Evolutionary conservation across 2,797 vertebrate species (phyloP).

Genomic region (Tapera naevia): DNA sequence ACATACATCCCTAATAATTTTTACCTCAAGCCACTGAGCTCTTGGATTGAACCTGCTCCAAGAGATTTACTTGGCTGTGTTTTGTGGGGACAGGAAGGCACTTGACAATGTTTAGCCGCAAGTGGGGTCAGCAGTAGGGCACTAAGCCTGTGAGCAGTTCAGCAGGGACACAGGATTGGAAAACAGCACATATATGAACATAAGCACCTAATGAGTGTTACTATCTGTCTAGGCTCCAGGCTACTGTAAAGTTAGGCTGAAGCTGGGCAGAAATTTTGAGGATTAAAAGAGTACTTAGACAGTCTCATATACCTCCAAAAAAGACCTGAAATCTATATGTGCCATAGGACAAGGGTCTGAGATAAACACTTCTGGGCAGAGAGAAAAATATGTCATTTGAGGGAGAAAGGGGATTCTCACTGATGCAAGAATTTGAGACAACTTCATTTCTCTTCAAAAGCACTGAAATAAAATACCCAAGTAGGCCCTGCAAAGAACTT

Average conservation of each 20-base stretch:
- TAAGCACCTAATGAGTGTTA: not conserved
- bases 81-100: not conserved
- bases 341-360: accelerated
- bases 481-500: not conserved
- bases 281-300: not conserved
- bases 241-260: not conserved
- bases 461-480: not conserved
- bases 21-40: not conserved
- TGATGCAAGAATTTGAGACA: not conserved
- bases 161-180: not conserved
- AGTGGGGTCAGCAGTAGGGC: not conserved
- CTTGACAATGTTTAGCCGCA: not conserved
- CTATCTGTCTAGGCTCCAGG: not conserved
- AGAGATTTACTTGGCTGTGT: not conserved
- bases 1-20: not conserved
- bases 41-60: not conserved
- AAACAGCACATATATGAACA: not conserved
- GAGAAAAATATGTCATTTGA: not conserved
- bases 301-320: not conserved
- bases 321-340: not conserved
- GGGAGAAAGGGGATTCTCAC: not conserved
- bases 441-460: not conserved
- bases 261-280: not conserved
- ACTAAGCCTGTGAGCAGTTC: not conserved
- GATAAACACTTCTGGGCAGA: not conserved